Percentiles rank a stretch among this genome's conserved stretches.
These are phyloP conservation scores for Acanthosepion lycidas DNA, from an alignment of 2,888 invertebrate genomes.

Conservation along the genomic window DNA sequence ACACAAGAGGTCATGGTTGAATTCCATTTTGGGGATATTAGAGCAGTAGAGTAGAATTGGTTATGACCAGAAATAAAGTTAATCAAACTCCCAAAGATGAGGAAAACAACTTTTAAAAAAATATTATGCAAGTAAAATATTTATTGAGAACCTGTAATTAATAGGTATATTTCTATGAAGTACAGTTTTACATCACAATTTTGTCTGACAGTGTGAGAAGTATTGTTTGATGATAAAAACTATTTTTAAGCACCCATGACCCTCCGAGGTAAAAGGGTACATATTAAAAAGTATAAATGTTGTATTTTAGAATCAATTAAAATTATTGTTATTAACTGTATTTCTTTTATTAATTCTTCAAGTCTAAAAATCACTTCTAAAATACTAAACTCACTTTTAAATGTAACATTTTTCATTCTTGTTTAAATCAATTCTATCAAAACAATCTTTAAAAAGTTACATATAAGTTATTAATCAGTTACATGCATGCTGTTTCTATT, in stretches of 20 bases:
- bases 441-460: too few relatives aligned
- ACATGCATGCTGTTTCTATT: too few relatives aligned
- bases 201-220: not conserved
- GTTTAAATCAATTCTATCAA: too few relatives aligned
- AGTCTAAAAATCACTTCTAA: too few relatives aligned
- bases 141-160: not conserved
- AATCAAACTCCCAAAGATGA: not conserved
- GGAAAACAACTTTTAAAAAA: not conserved
- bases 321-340: too few relatives aligned
- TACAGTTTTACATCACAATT: not conserved
- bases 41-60: not conserved
- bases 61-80: not conserved
- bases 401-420: too few relatives aligned
- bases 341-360: too few relatives aligned
- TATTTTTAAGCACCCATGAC: not conserved
- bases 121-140: not conserved
- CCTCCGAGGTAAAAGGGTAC: not conserved
- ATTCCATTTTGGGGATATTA: not conserved
- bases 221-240: not conserved
- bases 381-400: too few relatives aligned
- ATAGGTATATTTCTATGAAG: not conserved
- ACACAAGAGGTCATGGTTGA: not conserved
- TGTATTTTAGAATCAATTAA: too few relatives aligned
- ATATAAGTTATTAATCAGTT: too few relatives aligned
- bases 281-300: too few relatives aligned